A percentile compares a stretch with the other conserved stretches of the same genome.
Evolutionary conservation across 2,797 vertebrate species (phyloP).

Genomic region (Gephyroberyx darwinii): DNA sequence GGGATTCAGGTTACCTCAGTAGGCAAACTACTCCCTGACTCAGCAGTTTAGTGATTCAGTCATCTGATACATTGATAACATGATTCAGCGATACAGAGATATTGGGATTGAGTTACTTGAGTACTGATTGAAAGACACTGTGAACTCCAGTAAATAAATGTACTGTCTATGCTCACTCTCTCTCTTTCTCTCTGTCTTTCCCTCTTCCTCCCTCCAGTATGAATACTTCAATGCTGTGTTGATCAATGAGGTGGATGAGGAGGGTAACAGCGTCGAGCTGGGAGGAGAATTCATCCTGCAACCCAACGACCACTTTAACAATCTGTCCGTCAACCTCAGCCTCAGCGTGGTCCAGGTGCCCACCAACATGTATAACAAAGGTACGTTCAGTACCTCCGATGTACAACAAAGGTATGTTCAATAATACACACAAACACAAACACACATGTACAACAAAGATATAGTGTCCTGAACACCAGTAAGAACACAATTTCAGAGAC

Average conservation of each 20-base stretch:
- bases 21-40: conserved; percentile 52
- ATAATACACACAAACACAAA: neutral
- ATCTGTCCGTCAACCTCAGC: conserved; percentile 96
- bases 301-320: conserved; percentile 98
- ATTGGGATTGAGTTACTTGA: conserved; percentile 7
- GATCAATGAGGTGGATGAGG: conserved; percentile 94
- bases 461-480: too few relatives aligned
- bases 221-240: conserved; percentile 99
- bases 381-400: conserved; percentile 79
- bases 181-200: conserved; percentile 41
- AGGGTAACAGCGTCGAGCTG: conserved; percentile 91
- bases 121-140: conserved; percentile 10
- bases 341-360: conserved; percentile 98
- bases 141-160: neutral
- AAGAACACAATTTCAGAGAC: neutral
- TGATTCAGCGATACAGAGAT: conserved; percentile 29
- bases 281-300: conserved; percentile 96
- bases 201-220: conserved; percentile 83
- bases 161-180: conserved; percentile 3
- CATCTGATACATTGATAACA: conserved; percentile 30
- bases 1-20: conserved; percentile 64
- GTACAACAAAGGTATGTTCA: conserved; percentile 81
- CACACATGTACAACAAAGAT: neutral
- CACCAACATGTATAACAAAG: conserved; percentile 99
- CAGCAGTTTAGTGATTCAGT: conserved; percentile 51